Percentiles rank a stretch among this genome's conserved stretches.
Evolutionary conservation across 92 coral and sea anemone species (phyloP).

Genomic region (Micromussa lordhowensis): DNA sequence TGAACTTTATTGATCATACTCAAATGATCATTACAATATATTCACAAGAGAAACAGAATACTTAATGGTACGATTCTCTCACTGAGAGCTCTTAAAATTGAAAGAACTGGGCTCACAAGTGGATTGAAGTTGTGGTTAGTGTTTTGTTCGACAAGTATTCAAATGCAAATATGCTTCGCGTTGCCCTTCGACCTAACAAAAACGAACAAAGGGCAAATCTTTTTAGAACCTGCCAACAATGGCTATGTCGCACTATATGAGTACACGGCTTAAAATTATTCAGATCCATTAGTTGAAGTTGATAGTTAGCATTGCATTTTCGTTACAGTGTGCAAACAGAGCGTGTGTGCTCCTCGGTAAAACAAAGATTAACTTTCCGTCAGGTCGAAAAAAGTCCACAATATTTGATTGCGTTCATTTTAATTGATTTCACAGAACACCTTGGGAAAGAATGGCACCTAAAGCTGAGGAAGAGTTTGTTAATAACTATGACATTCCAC

Average conservation of each 20-base stretch:
- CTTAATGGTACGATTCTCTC: not conserved
- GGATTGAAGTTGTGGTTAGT: not conserved
- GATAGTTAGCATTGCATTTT: not conserved
- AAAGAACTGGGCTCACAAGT: not conserved
- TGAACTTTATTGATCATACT: not conserved
- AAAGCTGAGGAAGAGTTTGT: slow-evolving; percentile 28
- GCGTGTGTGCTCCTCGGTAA: not conserved
- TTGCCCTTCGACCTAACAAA: slow-evolving; percentile 12
- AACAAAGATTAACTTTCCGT: not conserved
- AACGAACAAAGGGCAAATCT: slow-evolving; percentile 18
- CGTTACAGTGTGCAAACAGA: not conserved
- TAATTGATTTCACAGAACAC: not conserved
- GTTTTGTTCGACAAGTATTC: not conserved
- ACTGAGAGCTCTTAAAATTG: slow-evolving; percentile 15
- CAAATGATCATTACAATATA: not conserved
- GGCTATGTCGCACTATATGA: not conserved
- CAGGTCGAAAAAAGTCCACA: not conserved
- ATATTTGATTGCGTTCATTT: not conserved
- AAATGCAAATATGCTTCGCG: slow-evolving; percentile 12
- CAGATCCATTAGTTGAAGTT: not conserved
- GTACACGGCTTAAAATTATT: not conserved
- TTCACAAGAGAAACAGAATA: not conserved
- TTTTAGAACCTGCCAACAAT: not conserved
- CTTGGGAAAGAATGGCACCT: slow-evolving; percentile 51
- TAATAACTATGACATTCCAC: not conserved